phyloP scores from a whole-genome alignment of 2,797 vertebrate genomes.

The Molossus molossus region DNA sequence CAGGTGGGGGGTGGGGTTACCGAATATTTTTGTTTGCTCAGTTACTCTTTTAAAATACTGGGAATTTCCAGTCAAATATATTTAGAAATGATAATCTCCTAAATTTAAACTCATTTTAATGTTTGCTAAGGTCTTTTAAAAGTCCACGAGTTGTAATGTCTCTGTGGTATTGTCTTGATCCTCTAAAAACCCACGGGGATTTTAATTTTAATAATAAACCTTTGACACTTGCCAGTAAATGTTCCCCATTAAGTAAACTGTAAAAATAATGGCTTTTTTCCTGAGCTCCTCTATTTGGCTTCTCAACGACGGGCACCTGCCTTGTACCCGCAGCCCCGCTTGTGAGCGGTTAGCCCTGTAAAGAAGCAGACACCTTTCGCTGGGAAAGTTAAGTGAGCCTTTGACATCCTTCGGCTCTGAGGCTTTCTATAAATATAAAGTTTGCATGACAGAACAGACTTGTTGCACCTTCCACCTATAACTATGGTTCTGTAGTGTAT shows the following conservation, averaged over 20 bases:
- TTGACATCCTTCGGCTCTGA: background rate
- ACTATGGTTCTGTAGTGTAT: background rate
- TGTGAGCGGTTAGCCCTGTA: background rate
- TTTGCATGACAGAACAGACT: background rate
- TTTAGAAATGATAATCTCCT: background rate
- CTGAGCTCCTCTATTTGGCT: constrained; percentile 9
- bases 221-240: constrained; percentile 6
- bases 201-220: constrained; percentile 30
- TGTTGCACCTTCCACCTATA: background rate
- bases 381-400: constrained; percentile 17
- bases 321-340: background rate
- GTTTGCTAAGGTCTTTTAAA: constrained; percentile 6
- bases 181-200: background rate
- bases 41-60: background rate
- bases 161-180: background rate
- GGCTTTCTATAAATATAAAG: constrained; percentile 36
- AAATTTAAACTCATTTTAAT: constrained; percentile 16
- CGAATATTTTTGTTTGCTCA: background rate
- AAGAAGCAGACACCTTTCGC: constrained; percentile 5
- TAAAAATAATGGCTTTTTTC: background rate
- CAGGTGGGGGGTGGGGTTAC: background rate
- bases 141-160: constrained; percentile 22
- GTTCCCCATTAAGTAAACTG: constrained; percentile 21
- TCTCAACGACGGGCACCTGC: background rate
- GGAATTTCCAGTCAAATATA: background rate